These are phyloP conservation scores for Plectropomus leopardus DNA, from an alignment of 2,113 vertebrate species.

Conservation along the genomic window DNA sequence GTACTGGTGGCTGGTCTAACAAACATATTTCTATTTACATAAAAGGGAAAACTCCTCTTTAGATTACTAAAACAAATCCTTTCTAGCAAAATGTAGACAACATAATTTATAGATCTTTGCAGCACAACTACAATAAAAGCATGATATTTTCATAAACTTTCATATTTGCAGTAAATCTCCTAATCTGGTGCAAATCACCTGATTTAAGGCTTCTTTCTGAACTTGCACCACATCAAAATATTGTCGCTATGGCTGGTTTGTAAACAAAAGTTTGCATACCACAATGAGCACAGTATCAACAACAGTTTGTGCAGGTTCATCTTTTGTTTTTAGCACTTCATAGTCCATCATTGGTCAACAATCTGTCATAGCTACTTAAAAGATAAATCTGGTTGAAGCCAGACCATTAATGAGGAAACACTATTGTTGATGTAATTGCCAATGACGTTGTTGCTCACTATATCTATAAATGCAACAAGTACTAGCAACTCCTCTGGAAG, in stretches of 20 bases:
- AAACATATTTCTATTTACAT: neutral
- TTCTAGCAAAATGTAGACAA: neutral
- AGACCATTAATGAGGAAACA: neutral
- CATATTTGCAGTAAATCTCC: neutral
- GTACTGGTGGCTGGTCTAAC: neutral
- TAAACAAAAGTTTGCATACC: neutral
- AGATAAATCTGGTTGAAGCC: neutral
- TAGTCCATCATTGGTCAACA: neutral
- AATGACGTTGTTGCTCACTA: neutral
- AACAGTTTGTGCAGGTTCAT: neutral
- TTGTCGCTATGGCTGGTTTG: neutral
- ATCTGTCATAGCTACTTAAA: neutral
- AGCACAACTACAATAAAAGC: neutral
- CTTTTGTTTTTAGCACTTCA: neutral
- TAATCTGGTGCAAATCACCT: neutral
- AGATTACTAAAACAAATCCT: neutral
- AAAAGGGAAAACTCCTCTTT: constrained; percentile 27
- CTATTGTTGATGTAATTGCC: neutral
- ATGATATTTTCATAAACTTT: neutral
- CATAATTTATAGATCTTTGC: neutral
- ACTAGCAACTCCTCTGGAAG: neutral
- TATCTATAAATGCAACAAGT: neutral
- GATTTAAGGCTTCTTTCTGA: neutral
- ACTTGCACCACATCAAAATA: too few species aligned
- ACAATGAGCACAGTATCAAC: neutral